Evolutionary conservation across 2,888 invertebrate genomes (phyloP), one percentile per base, ranked within the genome.

Genomic region (Nomada ruficornis): DNA sequence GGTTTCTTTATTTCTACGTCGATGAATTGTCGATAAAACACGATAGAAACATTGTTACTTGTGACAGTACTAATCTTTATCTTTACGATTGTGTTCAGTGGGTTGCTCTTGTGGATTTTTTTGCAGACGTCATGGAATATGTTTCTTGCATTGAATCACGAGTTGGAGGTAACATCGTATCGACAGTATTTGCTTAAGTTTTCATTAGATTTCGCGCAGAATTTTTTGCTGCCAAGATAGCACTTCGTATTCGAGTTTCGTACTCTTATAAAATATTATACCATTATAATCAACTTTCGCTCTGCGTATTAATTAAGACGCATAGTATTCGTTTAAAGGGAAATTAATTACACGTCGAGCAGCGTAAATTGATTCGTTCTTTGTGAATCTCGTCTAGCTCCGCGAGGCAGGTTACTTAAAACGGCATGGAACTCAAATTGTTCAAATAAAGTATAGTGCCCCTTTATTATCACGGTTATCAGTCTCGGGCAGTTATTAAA

Each of bases 401-500:
- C 18, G 63, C 13, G 20, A 63, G 57, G n/a, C 42, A 44, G 47
- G 64, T 52, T 44, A 44, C 50, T 18, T 50, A 57, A 36, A 7
- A 64, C n/a, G 47, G 36, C 36, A 36, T 36, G 9, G 29, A 10
- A 26, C 18, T 18, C 47, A 2, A 63, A 44, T 42, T 9, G 36
- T 36, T 36, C 7, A 7, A 36, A 36, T 7, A 7, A 36, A 54
- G 29, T 18, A 50, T 10, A 47, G 4, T 9, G n/a, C n/a, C 20
- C 26, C 36, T 26, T 11, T 36, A 55, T 78, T 70, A 70, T 77
- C 54, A 36, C 4, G 29, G 36, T 57, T 63, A 57, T 80, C 67
- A 67, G 68, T 64, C 54, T 63, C 18, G 11, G 18, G n/a, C 15
- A 50, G 23, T 78, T 68, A 20, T 71, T 70, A 26, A 18, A 65